Evolutionary conservation across 1,140 invertebrate species (phyloP), one percentile per base, ranked within the genome.

Genomic region (Berghia stephanieae): DNA sequence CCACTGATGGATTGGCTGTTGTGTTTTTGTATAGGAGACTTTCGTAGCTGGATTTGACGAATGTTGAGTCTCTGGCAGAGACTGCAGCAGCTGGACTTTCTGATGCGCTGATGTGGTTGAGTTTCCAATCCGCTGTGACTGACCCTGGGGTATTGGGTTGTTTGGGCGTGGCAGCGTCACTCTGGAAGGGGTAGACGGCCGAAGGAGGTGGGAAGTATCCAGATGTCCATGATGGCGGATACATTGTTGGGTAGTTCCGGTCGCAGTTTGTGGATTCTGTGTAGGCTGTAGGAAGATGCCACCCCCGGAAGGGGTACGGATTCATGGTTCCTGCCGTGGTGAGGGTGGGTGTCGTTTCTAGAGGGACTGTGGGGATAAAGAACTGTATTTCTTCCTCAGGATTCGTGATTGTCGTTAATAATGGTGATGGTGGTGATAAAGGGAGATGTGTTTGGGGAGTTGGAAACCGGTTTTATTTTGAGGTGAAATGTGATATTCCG

Each of bases 221-320:
- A 3, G 86, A 86, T 10, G 86, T 80, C 83, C 85, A 83, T 13
- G 85, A 84, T 18, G 85, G 79, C 42, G 81, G 78, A 73, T 87
- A 87, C 82, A 87, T 84, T 38, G 77, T 68, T n/a, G 86, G 84
- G 75, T 86, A 87, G 78, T 84, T 86, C 49, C 86, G 67, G 55
- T 87, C 86, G 77, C 83, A 86, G 74, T 83, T 86, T 31, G 84
- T 72, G 43, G 81, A 78, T 68, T 87, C 85, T 38, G 84, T 80
- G 71, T 87, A 87, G 13, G 82, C 82, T 13, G 85, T 81, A 13
- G 86, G 86, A 49, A 87, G 75, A 68, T 87, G 85, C 86, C 86
- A 87, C 40, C 86, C 83, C 46, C 86, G 82, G 77, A 87, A 85
- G 43, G 85, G 81, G 76, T 87, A 87, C 18, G 86, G 86, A 78